Conservation (phyloP, 2,888 invertebrate species). For the Pegoplata infirma region DNA sequence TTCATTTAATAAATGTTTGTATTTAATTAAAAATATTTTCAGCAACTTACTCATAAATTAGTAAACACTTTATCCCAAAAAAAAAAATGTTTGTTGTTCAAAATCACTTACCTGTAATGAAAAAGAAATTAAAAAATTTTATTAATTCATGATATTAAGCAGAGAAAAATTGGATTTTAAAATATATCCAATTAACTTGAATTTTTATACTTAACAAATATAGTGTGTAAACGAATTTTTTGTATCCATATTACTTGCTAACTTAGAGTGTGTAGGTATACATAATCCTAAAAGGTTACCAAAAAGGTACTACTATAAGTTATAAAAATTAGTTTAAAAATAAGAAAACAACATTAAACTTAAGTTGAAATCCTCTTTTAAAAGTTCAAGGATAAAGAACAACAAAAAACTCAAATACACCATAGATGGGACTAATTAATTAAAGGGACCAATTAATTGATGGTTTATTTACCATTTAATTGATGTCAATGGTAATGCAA, state of each 20-base stretch:
- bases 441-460: too few species aligned
- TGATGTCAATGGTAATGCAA: too few species aligned
- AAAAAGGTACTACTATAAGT: not conserved
- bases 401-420: not conserved
- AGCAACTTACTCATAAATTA: not conserved
- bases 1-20: too few species aligned
- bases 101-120: constrained; percentile 10
- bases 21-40: too few species aligned
- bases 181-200: not conserved
- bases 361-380: not conserved
- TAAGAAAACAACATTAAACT: not conserved
- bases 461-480: too few species aligned
- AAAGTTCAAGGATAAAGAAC: constrained; percentile 13
- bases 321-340: constrained; percentile 5
- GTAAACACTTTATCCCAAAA: not conserved
- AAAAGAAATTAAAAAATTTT: not conserved
- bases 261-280: too few species aligned
- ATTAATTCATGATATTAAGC: not conserved
- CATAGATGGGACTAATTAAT: too few species aligned
- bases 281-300: constrained; percentile 3
- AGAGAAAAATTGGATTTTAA: not conserved
- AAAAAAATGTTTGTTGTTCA: not conserved
- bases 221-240: not conserved
- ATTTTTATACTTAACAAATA: not conserved
- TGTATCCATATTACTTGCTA: not conserved